Percentiles rank a stretch among this genome's conserved stretches.
These are phyloP conservation scores for Liolophura sinensis DNA, from an alignment of 1,140 invertebrate genomes.

Conservation along the genomic window DNA sequence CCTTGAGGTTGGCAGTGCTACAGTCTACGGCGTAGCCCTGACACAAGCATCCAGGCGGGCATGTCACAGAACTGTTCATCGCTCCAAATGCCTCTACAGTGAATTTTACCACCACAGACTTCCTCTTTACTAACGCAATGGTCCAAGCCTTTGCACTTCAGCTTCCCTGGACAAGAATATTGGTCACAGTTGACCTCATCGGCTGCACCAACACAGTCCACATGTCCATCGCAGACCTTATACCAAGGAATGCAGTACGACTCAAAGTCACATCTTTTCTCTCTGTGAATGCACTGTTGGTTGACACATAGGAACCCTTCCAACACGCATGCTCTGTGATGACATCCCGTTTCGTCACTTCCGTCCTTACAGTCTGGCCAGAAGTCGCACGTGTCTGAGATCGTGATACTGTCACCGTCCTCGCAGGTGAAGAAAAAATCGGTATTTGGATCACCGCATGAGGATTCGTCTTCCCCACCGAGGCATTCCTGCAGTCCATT, in stretches of 20 bases:
- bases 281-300: conserved; percentile 55
- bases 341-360: conserved; percentile 59
- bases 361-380: conserved; percentile 58
- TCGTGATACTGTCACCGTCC: no score
- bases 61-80: conserved; percentile 12
- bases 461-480: no score
- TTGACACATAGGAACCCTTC: conserved; percentile 62
- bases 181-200: conserved; percentile 4
- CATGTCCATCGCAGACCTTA: conserved; percentile 6
- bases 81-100: not conserved
- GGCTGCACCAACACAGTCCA: conserved; percentile 1
- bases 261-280: conserved; percentile 56
- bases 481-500: no score
- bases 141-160: not conserved
- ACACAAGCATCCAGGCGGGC: not conserved
- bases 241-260: conserved; percentile 6
- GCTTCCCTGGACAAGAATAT: not conserved
- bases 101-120: conserved; percentile 5
- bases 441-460: no score
- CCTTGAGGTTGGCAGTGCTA: not conserved
- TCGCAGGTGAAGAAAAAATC: no score
- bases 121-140: not conserved
- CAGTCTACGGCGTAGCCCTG: not conserved
- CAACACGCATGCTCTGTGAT: conserved; percentile 21
- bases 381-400: conserved; percentile 49